These are phyloP conservation scores for Drosophila heteroneura DNA, from an alignment of 2,888 invertebrate species.

Conservation along the genomic window DNA sequence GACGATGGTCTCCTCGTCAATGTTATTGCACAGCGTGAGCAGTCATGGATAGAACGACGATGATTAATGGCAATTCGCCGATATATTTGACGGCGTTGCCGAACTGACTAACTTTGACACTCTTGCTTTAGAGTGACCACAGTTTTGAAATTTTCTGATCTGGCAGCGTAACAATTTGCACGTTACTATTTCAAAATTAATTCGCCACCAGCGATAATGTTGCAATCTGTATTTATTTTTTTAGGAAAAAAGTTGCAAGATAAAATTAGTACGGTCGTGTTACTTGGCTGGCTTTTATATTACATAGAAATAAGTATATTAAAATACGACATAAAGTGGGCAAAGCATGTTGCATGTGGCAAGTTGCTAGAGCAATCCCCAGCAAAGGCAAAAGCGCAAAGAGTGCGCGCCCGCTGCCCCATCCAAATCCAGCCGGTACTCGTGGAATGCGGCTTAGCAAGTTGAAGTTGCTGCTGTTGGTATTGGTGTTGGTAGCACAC, in stretches of 20 bases:
- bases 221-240: background rate
- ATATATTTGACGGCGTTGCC: constrained; percentile 21
- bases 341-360: constrained; percentile 50
- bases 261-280: background rate
- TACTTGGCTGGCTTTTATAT: background rate
- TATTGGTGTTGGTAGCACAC: constrained; percentile 26
- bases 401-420: constrained; percentile 49
- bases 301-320: background rate
- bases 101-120: background rate
- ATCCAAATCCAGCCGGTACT: constrained; percentile 45
- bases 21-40: constrained; percentile 26
- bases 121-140: constrained; percentile 6
- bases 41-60: constrained; percentile 9
- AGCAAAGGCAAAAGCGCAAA: constrained; percentile 52
- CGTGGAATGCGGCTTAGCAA: constrained; percentile 74
- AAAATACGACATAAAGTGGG: constrained; percentile 6
- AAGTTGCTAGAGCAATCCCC: constrained; percentile 40
- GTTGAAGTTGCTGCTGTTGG: constrained; percentile 51
- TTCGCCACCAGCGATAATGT: background rate
- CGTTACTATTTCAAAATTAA: constrained; percentile 1
- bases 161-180: constrained; percentile 10
- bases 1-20: constrained; percentile 18
- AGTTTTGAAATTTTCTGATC: background rate
- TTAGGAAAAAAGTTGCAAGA: background rate
- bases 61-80: constrained; percentile 9